A percentile compares a stretch with the other conserved stretches of the same genome.
Conservation (phyloP, 2,113 vertebrate species). For the Dicentrarchus labrax region DNA sequence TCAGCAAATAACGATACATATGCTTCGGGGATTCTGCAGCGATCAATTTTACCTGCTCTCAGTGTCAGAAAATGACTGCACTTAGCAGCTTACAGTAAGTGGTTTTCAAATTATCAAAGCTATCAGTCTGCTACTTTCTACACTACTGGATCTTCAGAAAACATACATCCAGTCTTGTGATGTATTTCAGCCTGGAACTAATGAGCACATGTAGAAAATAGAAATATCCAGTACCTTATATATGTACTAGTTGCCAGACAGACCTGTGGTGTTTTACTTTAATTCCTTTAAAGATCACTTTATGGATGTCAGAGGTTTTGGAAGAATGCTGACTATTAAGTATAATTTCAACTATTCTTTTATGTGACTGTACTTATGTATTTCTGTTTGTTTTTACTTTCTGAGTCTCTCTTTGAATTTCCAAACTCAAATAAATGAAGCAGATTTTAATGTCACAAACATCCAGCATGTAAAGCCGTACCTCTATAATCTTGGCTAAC, state of each 20-base stretch:
- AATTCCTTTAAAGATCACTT: neutral
- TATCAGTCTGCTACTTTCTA: neutral
- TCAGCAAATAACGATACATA: neutral
- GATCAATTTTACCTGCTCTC: neutral
- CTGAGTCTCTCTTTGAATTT: neutral
- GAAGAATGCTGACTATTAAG: neutral
- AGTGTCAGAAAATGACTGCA: neutral
- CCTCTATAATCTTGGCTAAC: neutral
- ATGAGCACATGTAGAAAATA: neutral
- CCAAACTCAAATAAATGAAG: neutral
- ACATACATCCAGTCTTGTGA: no score
- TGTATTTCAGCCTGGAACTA: neutral
- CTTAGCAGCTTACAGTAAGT: neutral
- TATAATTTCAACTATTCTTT: neutral
- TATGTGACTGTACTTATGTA: neutral
- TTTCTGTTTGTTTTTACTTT: neutral
- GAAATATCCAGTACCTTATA: neutral
- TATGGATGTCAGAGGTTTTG: neutral
- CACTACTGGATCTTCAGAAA: neutral
- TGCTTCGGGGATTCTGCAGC: neutral
- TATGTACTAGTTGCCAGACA: neutral
- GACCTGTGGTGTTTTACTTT: neutral
- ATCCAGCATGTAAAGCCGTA: neutral
- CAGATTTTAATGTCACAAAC: neutral
- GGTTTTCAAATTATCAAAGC: no score